Evolutionary conservation across 2,797 vertebrate species (phyloP).

Genomic region (Myotis findleyi): DNA sequence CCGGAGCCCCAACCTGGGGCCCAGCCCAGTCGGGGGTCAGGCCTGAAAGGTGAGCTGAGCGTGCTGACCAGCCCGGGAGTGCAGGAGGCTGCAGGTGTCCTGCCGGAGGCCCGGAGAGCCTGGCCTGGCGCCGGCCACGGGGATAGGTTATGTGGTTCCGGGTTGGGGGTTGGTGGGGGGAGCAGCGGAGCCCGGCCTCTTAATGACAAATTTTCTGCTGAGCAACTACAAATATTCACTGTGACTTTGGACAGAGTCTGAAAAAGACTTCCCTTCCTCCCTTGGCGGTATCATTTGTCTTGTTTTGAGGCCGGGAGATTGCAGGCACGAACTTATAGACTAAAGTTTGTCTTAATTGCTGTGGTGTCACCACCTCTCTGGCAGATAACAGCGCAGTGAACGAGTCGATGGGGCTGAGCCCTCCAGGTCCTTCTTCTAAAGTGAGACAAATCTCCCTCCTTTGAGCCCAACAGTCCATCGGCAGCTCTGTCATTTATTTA

Average conservation of each 20-base stretch:
- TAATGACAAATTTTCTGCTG: slow-evolving; percentile 75
- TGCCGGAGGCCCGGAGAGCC: neutral
- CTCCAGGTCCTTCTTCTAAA: slow-evolving; percentile 88
- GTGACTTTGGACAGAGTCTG: slow-evolving; percentile 83
- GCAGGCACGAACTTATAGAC: slow-evolving; percentile 86
- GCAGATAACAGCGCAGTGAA: slow-evolving; percentile 86
- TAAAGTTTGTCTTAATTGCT: slow-evolving; percentile 91
- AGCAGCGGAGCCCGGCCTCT: neutral
- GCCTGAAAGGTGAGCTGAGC: neutral
- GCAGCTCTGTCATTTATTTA: slow-evolving; percentile 85
- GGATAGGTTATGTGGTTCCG: neutral
- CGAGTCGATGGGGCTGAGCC: slow-evolving; percentile 82
- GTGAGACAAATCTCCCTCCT: slow-evolving; percentile 89
- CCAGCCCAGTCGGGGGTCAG: neutral
- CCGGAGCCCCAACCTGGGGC: neutral
- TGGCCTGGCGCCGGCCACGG: slow-evolving; percentile 52
- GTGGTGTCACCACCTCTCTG: slow-evolving; percentile 85
- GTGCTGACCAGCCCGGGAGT: accelerated
- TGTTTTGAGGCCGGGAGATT: slow-evolving; percentile 85
- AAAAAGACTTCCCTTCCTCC: slow-evolving; percentile 82
- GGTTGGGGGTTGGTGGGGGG: too few relatives aligned
- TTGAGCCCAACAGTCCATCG: slow-evolving; percentile 73
- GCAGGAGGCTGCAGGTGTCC: neutral
- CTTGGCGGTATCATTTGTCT: slow-evolving; percentile 88
- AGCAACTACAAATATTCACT: slow-evolving; percentile 75